Conservation (phyloP, 2,797 vertebrate species). For the Trachops cirrhosus region DNA sequence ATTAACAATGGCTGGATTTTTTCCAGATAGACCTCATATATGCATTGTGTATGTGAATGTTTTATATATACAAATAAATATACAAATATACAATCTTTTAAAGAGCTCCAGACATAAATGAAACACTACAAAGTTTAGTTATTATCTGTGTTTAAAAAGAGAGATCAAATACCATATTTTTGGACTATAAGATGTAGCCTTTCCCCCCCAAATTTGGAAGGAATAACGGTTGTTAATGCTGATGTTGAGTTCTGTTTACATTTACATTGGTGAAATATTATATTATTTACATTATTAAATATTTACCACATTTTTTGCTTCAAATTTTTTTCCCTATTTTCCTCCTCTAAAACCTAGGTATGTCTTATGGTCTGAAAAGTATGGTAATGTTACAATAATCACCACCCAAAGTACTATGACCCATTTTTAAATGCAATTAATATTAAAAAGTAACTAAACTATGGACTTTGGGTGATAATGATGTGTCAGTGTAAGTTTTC, state of each 20-base stretch:
- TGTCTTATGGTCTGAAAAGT: too few relatives aligned
- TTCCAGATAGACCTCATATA: not conserved
- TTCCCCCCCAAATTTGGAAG: too few relatives aligned
- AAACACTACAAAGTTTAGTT: not conserved
- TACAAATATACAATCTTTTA: not conserved
- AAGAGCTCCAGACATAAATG: not conserved
- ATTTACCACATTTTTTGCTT: too few relatives aligned
- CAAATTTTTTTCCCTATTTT: too few relatives aligned
- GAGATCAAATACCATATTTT: not conserved
- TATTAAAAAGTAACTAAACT: not conserved
- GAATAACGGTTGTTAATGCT: too few relatives aligned
- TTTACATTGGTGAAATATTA: too few relatives aligned
- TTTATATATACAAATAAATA: not conserved
- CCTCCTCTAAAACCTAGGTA: too few relatives aligned
- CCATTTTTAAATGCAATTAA: not conserved
- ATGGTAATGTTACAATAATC: not conserved
- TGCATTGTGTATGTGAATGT: not conserved
- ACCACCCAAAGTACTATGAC: not conserved
- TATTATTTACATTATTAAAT: too few relatives aligned
- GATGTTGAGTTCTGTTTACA: too few relatives aligned
- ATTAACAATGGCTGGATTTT: not conserved
- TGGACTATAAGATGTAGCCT: too few relatives aligned
- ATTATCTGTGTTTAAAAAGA: not conserved
- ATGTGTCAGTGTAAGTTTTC: not conserved
- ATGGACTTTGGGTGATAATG: not conserved